Percentiles rank a stretch among this genome's conserved stretches.
These are phyloP conservation scores for Zaprionus inermis DNA, from an alignment of 1,140 invertebrate species.

Conservation along the genomic window DNA sequence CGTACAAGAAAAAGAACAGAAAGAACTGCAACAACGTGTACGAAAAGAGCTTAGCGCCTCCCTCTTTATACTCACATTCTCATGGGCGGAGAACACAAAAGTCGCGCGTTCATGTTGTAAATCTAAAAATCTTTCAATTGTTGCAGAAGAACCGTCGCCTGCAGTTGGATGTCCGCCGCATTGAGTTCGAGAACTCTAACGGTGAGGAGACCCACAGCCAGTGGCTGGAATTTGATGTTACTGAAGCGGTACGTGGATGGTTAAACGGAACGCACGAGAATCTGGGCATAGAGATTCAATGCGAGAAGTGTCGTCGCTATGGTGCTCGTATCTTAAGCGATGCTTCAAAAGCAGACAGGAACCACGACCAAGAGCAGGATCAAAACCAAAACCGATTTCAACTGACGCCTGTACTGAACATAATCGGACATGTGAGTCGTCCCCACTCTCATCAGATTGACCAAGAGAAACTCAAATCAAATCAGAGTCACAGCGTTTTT, in stretches of 20 bases:
- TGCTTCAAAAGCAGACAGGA: not conserved
- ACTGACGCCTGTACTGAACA: slow-evolving; percentile 83
- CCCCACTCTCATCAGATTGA: not conserved
- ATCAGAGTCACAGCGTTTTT: slow-evolving; percentile 38
- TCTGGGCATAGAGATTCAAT: slow-evolving; percentile 85
- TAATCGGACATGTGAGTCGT: slow-evolving; percentile 80
- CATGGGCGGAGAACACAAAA: not conserved
- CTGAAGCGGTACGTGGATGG: slow-evolving; percentile 85
- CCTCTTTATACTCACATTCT: not conserved
- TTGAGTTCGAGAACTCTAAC: slow-evolving; percentile 53
- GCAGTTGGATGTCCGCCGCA: slow-evolving; percentile 50
- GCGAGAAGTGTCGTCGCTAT: slow-evolving; percentile 80
- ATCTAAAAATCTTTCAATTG: slow-evolving; percentile 73
- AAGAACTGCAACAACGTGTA: slow-evolving; percentile 25
- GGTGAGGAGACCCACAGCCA: slow-evolving; percentile 64
- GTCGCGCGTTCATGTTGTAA: slow-evolving; percentile 38
- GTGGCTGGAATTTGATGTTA: slow-evolving; percentile 87
- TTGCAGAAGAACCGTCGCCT: slow-evolving; percentile 50
- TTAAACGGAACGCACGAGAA: slow-evolving; percentile 83
- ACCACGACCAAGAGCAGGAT: not conserved
- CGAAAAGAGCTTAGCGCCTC: not conserved
- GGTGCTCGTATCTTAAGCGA: slow-evolving; percentile 77
- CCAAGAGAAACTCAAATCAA: not conserved
- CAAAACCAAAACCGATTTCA: slow-evolving; percentile 42
- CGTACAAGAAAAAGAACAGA: not conserved